Evolutionary conservation across 2,888 invertebrate species (phyloP).

Genomic region (Charanyca ferruginea): DNA sequence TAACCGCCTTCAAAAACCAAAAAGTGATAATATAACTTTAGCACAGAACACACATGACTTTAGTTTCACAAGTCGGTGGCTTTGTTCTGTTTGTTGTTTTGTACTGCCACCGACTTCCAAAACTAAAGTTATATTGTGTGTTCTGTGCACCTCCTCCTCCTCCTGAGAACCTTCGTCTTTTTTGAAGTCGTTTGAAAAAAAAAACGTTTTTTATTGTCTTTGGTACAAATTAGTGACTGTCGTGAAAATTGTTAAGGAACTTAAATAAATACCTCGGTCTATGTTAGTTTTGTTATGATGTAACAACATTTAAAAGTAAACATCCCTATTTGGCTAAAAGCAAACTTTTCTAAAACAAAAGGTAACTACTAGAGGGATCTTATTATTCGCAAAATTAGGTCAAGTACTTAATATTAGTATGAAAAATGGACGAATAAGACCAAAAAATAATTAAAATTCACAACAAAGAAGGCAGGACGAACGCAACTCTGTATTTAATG

Average conservation of each 20-base stretch:
- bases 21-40: too few relatives aligned
- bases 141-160: too few relatives aligned
- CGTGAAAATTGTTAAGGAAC: neutral
- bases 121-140: too few relatives aligned
- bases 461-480: slow-evolving; percentile 20
- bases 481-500: slow-evolving; percentile 24
- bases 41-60: too few relatives aligned
- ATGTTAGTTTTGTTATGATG: neutral
- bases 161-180: too few relatives aligned
- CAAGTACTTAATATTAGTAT: slow-evolving; percentile 11
- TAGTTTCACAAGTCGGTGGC: too few relatives aligned
- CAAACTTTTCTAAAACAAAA: slow-evolving; percentile 12
- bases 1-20: too few relatives aligned
- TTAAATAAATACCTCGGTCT: neutral
- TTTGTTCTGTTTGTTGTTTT: too few relatives aligned
- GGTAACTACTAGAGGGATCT: neutral
- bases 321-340: slow-evolving; percentile 26
- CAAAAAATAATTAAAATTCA: slow-evolving; percentile 51
- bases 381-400: slow-evolving; percentile 19
- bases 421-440: slow-evolving; percentile 19
- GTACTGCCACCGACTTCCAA: too few relatives aligned
- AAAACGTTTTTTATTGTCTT: too few relatives aligned
- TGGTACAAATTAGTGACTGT: neutral
- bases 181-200: too few relatives aligned
- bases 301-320: slow-evolving; percentile 7